Evolutionary conservation across 2,797 vertebrate genomes (phyloP), one percentile per base, ranked within the genome.

Genomic region (Heterohyrax brucei): DNA sequence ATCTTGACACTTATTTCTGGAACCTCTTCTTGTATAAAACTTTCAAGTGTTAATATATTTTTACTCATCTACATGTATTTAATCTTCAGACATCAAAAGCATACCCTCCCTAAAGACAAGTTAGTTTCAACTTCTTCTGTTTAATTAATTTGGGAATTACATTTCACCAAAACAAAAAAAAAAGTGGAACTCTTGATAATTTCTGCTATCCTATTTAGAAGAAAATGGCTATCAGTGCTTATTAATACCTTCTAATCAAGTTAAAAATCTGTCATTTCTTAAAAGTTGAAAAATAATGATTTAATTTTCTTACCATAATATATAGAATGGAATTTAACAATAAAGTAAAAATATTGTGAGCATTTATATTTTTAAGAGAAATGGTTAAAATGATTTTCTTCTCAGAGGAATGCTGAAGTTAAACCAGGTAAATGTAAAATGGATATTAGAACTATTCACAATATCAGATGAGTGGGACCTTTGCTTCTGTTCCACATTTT

Each of bases 41-140:
- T 80, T 72, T 68, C 39, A 19, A 64, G 56, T 24, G 3, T 24
- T n/a, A 59, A 33, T 33, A 64, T 68, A 70, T 44, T 76, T 92
- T 94, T 70, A 85, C 44, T 92, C 90, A 86, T 59, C 46, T 80
- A 70, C 3, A 22, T 77, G 44, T 33, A 92, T 86, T 96, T 89
- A 75, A 30, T 86, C 90, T 64, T 89, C 33, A 56, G 70, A 56
- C 81, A 24, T 89, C 28, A 21, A 79, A 86, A 61, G 5, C 44
- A 56, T 30, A 86, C 19, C 3, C 79, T 46, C 79, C 4, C 39
- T 39, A 39, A 39, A 39, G 39, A 39, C 39, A 39, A 39, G 39
- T 39, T 3, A 39, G 39, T 39, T 39, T 39, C 39, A 39, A 39
- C 39, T 39, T 39, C 39, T 2, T 39, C 39, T 87, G 75, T 84